Conservation (phyloP, 2,113 vertebrate species). For the Microtus richardsoni region DNA sequence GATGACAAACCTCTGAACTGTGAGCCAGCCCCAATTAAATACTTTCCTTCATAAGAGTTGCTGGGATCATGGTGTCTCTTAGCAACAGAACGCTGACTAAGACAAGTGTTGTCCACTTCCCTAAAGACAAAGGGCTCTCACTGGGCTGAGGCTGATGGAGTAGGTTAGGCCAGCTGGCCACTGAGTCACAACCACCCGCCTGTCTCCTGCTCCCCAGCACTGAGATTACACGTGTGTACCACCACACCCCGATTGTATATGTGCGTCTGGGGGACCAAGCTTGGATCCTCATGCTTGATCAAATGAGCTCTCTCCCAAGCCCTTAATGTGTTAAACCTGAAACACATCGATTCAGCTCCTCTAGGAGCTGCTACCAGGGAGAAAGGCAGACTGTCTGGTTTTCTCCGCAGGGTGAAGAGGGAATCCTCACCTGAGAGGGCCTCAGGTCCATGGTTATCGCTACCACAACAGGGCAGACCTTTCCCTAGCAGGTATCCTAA, state of each 20-base stretch:
- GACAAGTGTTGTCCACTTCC: not conserved
- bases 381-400: not conserved
- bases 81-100: not conserved
- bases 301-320: not conserved
- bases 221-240: not conserved
- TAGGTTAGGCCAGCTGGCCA: not conserved
- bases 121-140: not conserved
- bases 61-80: not conserved
- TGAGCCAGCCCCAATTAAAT: not conserved
- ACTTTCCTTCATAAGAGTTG: not conserved
- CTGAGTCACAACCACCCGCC: not conserved
- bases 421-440: not conserved
- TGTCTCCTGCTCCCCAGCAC: not conserved
- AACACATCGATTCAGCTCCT: not conserved
- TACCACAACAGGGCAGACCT: not conserved
- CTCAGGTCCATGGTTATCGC: not conserved
- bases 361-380: not conserved
- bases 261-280: not conserved
- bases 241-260: not conserved
- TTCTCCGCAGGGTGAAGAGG: not conserved
- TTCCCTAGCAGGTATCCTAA: not conserved
- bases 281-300: too few relatives aligned
- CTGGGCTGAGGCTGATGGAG: not conserved
- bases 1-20: not conserved
- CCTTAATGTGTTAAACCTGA: conserved; percentile 12